phyloP scores from a whole-genome alignment of 2,797 vertebrate genomes.

The Catharus ustulatus region DNA sequence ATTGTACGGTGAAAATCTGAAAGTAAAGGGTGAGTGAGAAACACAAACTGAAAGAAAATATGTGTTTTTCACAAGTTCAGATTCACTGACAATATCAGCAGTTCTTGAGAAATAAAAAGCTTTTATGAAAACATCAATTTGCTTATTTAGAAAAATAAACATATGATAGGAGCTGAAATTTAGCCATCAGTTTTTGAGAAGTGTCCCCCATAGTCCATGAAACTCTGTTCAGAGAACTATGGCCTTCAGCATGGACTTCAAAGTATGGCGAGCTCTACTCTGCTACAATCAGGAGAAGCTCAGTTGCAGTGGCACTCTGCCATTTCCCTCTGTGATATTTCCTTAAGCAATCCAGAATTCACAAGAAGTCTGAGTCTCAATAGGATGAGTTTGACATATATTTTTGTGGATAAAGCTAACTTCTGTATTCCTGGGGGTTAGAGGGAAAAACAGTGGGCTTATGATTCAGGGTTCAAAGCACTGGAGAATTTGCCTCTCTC shows the following conservation, averaged over 20 bases:
- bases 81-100: background rate
- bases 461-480: background rate
- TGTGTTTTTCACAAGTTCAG: background rate
- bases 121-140: background rate
- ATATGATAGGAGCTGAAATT: background rate
- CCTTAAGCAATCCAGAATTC: background rate
- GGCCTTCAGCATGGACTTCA: background rate
- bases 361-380: background rate
- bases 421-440: background rate
- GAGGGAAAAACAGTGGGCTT: background rate
- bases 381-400: background rate
- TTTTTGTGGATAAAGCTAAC: background rate
- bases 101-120: background rate
- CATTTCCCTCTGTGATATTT: background rate
- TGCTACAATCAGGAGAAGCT: background rate
- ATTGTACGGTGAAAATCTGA: background rate
- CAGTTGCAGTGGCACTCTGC: background rate
- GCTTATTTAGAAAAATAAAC: background rate
- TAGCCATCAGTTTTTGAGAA: background rate
- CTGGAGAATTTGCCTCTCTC: background rate
- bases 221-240: background rate
- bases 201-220: too few species aligned
- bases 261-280: background rate
- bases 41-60: background rate
- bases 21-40: background rate